Evolutionary conservation across 1,140 invertebrate species (phyloP), one percentile per base, ranked within the genome.

Genomic region (Drepana arcuata): DNA sequence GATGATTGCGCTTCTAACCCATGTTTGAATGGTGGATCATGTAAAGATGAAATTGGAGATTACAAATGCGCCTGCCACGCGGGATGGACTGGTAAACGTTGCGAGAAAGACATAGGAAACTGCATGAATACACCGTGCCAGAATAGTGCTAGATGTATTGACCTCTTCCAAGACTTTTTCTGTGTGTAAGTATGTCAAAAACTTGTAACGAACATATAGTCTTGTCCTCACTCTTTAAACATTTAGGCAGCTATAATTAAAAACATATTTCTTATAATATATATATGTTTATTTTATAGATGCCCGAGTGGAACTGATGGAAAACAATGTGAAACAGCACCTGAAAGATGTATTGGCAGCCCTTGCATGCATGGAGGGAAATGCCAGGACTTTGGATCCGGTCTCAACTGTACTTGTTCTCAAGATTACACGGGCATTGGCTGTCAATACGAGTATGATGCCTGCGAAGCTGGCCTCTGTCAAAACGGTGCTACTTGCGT

Each of bases 361-460:
- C 96, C 96, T 4, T 98, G 96, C 67, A 96, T 96, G 93, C 95
- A 98, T 55, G 93, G 93, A 27, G 96, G 96, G 31, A 91, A 91
- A 64, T 97, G 95, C 59, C 93, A 94, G 83, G 96, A 98, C 70
- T 98, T 94, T 63, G 96, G 96, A 9, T 97, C 95, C 1, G 95
- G 95, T 1, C 83, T 98, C 0, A 98, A 98, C 64, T 98, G 96
- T 59, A 92, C 95, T 12, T 98, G 96, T 63, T 91, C 93, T 0
- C 81, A 85, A 33, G 94, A 95, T 63, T 96, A 90, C 57, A 89
- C 90, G 1, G 95, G 94, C 38, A 90, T 96, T 47, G 95, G 95
- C 6, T 97, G 95, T 56, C 94, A 97, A 70, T 96, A 95, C 59
- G 95, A 97, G 75, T 95, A 93, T 59, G 95, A 96, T 59, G 95